These are phyloP conservation scores for Nothobranchius kuhntae DNA, from an alignment of 2,113 vertebrate genomes.

Conservation along the genomic window DNA sequence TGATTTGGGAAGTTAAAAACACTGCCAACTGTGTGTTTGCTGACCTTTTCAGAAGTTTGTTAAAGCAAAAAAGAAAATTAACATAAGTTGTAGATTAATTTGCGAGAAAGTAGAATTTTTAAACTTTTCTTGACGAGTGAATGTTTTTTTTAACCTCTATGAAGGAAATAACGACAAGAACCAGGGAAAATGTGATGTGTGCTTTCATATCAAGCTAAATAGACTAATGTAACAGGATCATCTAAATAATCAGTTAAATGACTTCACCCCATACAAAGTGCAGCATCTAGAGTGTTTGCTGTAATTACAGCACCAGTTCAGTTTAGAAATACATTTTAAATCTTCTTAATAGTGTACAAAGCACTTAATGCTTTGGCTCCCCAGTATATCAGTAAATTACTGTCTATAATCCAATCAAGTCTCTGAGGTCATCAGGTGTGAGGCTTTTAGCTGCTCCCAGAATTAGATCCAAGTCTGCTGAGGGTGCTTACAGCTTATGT, in stretches of 20 bases:
- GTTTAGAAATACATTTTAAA: neutral
- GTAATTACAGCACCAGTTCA: neutral
- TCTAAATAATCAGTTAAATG: too few species aligned
- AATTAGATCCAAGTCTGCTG: conserved; percentile 2
- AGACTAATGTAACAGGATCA: too few species aligned
- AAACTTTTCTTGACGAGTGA: neutral
- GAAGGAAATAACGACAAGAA: too few species aligned
- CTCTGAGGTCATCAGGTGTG: neutral
- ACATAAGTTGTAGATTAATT: neutral
- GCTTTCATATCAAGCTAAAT: too few species aligned
- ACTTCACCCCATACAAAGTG: neutral
- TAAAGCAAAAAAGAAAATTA: neutral
- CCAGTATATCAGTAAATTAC: conserved; percentile 24
- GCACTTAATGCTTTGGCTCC: neutral
- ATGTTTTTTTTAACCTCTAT: too few species aligned
- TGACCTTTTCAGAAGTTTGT: neutral
- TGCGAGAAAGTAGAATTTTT: neutral
- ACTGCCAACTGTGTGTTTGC: neutral
- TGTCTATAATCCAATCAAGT: conserved; percentile 4
- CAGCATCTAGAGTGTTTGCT: neutral
- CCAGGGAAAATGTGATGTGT: too few species aligned
- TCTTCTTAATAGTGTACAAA: neutral
- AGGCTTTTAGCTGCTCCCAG: neutral
- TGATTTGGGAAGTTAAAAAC: conserved; percentile 2
- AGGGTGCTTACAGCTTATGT: neutral